Evolutionary conservation across 2,888 invertebrate species (phyloP).

Genomic region (Eristalinus aeneus): DNA sequence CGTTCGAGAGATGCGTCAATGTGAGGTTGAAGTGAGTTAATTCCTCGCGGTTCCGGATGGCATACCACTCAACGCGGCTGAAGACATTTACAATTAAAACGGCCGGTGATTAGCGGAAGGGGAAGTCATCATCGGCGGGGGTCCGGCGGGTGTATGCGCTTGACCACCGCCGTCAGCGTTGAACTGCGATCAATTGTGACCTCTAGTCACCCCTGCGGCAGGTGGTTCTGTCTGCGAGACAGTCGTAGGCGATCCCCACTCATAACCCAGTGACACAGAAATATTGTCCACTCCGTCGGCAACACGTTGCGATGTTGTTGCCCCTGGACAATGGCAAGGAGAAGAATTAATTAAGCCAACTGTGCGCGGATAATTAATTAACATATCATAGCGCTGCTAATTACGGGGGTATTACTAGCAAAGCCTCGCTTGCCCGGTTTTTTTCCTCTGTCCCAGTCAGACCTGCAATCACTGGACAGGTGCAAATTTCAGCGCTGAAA

Average conservation of each 20-base stretch:
- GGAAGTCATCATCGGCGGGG: background rate
- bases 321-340: conserved; percentile 10
- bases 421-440: conserved; percentile 44
- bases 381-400: conserved; percentile 66
- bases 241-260: conserved; percentile 54
- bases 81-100: conserved; percentile 42
- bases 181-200: conserved; percentile 34
- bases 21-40: conserved; percentile 48
- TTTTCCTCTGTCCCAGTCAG: conserved; percentile 9
- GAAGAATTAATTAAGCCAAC: conserved; percentile 62
- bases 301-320: conserved; percentile 31
- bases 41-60: conserved; percentile 57
- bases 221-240: conserved; percentile 2
- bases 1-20: conserved; percentile 60
- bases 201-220: conserved; percentile 27
- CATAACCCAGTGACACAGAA: conserved; percentile 66
- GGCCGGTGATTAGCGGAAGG: conserved; percentile 16
- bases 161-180: conserved; percentile 16
- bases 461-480: conserved; percentile 66
- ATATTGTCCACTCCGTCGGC: conserved; percentile 24
- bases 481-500: conserved; percentile 70
- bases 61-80: conserved; percentile 49
- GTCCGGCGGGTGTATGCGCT: conserved; percentile 2
- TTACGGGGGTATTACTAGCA: conserved; percentile 62
- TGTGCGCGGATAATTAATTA: conserved; percentile 68